Evolutionary conservation across 2,113 vertebrate genomes (phyloP).

Genomic region (Anolis sagrei): DNA sequence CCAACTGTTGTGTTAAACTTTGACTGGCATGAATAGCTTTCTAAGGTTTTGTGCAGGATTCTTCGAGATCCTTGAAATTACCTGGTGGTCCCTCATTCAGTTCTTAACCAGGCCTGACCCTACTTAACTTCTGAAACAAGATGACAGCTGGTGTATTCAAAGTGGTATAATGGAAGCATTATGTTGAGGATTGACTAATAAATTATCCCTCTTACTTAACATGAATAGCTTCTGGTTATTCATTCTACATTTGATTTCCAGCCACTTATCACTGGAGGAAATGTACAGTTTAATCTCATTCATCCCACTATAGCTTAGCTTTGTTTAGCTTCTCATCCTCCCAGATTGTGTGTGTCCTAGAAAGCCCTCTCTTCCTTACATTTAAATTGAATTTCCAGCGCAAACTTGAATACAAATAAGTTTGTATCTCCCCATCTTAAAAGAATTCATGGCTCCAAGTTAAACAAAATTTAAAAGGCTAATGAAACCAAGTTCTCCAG

Average conservation of each 20-base stretch:
- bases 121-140: not conserved
- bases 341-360: not conserved
- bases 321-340: not conserved
- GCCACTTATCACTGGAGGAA: not conserved
- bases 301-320: not conserved
- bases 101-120: not conserved
- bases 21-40: not conserved
- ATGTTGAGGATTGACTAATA: not conserved
- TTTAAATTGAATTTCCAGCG: not conserved
- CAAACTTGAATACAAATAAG: not conserved
- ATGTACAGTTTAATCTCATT: not conserved
- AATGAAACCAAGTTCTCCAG: not conserved
- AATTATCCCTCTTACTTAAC: not conserved
- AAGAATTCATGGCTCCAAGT: not conserved
- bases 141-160: not conserved
- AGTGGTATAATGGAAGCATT: not conserved
- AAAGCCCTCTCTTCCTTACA: not conserved
- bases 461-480: not conserved
- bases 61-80: not conserved
- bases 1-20: too few species aligned
- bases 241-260: not conserved
- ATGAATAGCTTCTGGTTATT: not conserved
- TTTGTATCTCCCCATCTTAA: not conserved
- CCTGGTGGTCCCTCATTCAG: not conserved
- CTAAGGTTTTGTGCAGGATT: not conserved